These are phyloP conservation scores for Auanema sp. DNA, from an alignment of 2,888 invertebrate genomes.

Conservation along the genomic window DNA sequence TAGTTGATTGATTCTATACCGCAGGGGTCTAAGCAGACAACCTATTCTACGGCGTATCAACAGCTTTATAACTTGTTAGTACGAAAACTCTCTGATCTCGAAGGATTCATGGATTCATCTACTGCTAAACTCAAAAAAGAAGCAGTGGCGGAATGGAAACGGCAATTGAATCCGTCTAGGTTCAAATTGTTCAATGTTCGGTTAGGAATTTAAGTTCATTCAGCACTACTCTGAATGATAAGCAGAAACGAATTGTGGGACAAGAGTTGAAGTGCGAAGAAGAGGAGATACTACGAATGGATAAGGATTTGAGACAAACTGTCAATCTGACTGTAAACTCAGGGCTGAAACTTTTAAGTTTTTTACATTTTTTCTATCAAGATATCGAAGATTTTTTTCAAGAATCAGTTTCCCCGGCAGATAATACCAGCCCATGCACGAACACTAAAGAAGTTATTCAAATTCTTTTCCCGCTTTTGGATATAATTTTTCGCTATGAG, in stretches of 20 bases:
- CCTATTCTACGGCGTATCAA: no score
- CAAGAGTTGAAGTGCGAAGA: conserved; percentile 11
- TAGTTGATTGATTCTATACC: neutral
- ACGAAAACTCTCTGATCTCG: no score
- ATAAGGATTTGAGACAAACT: neutral
- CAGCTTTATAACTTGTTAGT: no score
- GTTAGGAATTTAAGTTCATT: no score
- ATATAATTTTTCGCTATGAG: conserved; percentile 44
- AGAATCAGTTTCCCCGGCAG: neutral
- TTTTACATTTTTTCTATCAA: neutral
- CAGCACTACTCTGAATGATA: conserved; percentile 7
- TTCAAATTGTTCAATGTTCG: neutral
- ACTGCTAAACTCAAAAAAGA: no score
- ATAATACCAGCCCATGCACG: conserved; percentile 2
- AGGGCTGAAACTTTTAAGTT: no score
- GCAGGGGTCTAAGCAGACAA: no score
- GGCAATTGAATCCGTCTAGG: neutral
- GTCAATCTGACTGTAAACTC: no score
- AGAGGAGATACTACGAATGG: conserved; percentile 10
- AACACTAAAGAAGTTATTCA: conserved; percentile 18
- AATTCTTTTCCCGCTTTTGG: conserved; percentile 41
- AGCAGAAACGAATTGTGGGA: neutral
- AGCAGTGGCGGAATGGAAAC: no score
- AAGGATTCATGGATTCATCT: no score
- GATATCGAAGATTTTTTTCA: neutral